Evolutionary conservation across 2,113 vertebrate species (phyloP), one percentile per base, ranked within the genome.

Genomic region (Melanerpes aurifrons): DNA sequence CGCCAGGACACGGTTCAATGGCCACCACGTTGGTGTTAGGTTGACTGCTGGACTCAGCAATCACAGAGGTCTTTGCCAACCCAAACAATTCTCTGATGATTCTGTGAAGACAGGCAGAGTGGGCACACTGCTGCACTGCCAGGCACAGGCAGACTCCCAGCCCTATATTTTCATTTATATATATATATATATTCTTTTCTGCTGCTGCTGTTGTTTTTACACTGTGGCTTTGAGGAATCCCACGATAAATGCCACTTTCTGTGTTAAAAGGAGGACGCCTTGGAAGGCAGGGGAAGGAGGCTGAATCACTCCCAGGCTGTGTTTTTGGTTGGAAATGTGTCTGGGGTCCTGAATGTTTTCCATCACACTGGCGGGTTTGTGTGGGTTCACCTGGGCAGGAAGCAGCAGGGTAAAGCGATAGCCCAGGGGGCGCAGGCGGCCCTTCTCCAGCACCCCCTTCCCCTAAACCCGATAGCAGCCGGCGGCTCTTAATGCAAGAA

Each of bases 311-410:
- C 18, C 1, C 75, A 28, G 96, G 56, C 89, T 95, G 93, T 90
- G 88, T 92, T 94, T 92, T 58, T 3, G 3, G 84, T 40, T 73
- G 76, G 80, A 86, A 82, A 77, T 4, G 28, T 7, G 35, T 61
- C 87, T 64, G 15, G 13, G 70, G 24, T 74, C 66, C 93, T 7
- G 8, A 87, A 28, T 48, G 83, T 86, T 94, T 95, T 86, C 92
- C 86, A 64, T 84, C 82, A 63, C 93, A 83, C 91, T 50, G 73
- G 32, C 58, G 25, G 94, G 89, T 92, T 89, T 95, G 95, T 96
- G 96, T 96, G 95, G 95, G 91, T 87, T 96, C 95, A 95, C 94
- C 87, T 90, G 90, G 92, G 92, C 95, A 95, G 96, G 96, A 97
- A 97, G 95, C 54, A 3, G 29, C 0, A 7, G 92, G 91, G 96